phyloP scores from a whole-genome alignment of 2,888 invertebrate species.

The Patella ulyssiponensis region DNA sequence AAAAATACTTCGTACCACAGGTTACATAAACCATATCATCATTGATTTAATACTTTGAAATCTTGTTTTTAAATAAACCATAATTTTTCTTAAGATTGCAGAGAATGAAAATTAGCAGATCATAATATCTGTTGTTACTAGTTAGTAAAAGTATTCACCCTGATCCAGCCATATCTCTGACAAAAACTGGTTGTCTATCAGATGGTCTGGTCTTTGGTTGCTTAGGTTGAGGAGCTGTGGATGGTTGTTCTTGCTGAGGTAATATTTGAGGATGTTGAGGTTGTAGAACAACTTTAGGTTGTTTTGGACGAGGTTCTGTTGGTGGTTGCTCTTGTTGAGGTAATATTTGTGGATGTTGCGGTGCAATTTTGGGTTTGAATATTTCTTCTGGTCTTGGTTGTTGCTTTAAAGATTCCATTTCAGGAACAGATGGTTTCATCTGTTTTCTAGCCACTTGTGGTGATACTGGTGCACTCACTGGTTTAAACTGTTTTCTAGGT shows the following conservation, averaged over 20 bases:
- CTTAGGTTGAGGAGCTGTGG: not conserved
- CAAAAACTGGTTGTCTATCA: conserved; percentile 3
- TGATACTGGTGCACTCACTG: conserved; percentile 13
- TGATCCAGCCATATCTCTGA: conserved; percentile 5
- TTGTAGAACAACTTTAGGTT: not conserved
- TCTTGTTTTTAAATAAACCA: too few relatives aligned
- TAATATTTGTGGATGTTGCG: not conserved
- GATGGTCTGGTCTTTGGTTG: not conserved
- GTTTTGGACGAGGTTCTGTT: not conserved
- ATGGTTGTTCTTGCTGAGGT: not conserved
- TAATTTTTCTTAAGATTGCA: too few relatives aligned
- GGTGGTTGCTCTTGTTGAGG: not conserved
- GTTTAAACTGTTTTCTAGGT: not conserved
- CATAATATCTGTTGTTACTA: too few relatives aligned
- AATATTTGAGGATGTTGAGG: not conserved
- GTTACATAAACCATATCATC: too few relatives aligned
- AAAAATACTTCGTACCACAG: too few relatives aligned
- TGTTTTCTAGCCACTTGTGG: conserved; percentile 22
- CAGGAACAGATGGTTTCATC: conserved; percentile 13
- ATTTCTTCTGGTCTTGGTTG: not conserved
- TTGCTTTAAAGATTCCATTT: not conserved
- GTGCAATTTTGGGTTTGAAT: not conserved
- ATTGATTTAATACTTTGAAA: too few relatives aligned
- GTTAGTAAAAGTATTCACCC: not conserved
- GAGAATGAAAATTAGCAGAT: too few relatives aligned